Evolutionary conservation across 2,797 vertebrate genomes (phyloP), one percentile per base, ranked within the genome.

Genomic region (Anguilla pacifica): DNA sequence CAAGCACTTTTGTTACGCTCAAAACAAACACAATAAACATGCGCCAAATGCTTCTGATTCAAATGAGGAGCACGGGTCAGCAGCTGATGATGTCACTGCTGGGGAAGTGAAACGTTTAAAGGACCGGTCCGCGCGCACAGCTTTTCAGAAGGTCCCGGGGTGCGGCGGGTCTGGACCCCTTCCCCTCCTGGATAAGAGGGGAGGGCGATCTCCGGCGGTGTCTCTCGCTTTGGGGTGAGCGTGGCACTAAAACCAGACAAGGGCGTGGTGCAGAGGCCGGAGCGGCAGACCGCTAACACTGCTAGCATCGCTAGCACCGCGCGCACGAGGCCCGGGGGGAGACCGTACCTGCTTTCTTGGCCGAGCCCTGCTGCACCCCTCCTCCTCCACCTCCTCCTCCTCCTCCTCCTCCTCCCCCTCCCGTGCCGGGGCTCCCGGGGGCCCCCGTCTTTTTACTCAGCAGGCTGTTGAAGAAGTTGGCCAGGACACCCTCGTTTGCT

Each of bases 391-490:
- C 89, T 92, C 95, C 77, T 5, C 55, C 55, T 72, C 81, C 87
- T 15, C 59, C 13, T 88, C 81, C 35, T 86, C 89, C 89, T 92
- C 95, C 77, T 5, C 77, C 81, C 3, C 82, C 82, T 55, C 82
- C 94, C 86, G 96, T 92, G 43, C 97, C 96, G 59, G 98, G 97
- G 93, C 98, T 98, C 89, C 98, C 97, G 25, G 98, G 98, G 89
- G 97, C 93, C 46, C 99, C 99, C 0, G 98, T 98, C 95, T 99
- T 99, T 97, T 99, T 99, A 97, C 97, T 99, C 96, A 99, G 92
- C 89, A 99, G 97, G 90, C 98, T 99, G 95, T 99, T 99, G 94
- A 99, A 99, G 97, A 99, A 99, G 95, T 98, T 99, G 93, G 99
- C 99, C 96, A 99, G 95, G 87, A 99, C 99, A 85, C 98, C 99